Evolutionary conservation across 64 coral and sea anemone genomes (phyloP), one percentile per base, ranked within the genome.

Genomic region (Pocillopora damicornis): DNA sequence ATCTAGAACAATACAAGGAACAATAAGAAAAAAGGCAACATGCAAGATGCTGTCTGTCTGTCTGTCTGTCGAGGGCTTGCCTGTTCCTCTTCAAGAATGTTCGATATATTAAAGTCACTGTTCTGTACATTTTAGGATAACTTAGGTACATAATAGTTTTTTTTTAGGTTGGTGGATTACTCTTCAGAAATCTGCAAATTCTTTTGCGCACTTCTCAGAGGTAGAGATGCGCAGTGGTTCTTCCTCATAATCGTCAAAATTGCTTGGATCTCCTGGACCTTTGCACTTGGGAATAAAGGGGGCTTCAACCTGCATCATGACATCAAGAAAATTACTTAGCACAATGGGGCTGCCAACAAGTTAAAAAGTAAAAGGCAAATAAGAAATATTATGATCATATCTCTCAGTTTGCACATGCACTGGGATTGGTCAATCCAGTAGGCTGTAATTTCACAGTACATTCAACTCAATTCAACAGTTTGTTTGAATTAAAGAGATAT

Each of bases 121-220:
- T 88, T 60, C 88, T 97, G 90, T 97, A 97, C 94, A 97, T 63
- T 82, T 88, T 87, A 88, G 89, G 87, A 90, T 97, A 88, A 89
- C 79, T 90, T 90, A 93, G 71, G 45, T 73, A 85, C 81, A 85
- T 57, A 56, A 68, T 58, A 58, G 64, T 13, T 11, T 77, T 22
- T 45, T 64, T 20, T 16, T 20, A 3, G n/a, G n/a, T 71, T 20
- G 56, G 16, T 85, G 20, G 57, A 38, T 67, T 68, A 73, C 81
- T 85, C 65, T 94, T 91, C 90, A 99, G 93, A 99, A 99, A 90
- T 99, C 97, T 22, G 97, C 93, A 91, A 99, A 99, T 93, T 99
- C 97, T 79, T 99, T 99, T 65, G 97, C 93, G 77, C 97, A 99
- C 86, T 99, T 99, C 75, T 99, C 97, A 36, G 97, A 90, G 63